Conservation (phyloP, 2,888 invertebrate species). For the Ochropacha duplaris region DNA sequence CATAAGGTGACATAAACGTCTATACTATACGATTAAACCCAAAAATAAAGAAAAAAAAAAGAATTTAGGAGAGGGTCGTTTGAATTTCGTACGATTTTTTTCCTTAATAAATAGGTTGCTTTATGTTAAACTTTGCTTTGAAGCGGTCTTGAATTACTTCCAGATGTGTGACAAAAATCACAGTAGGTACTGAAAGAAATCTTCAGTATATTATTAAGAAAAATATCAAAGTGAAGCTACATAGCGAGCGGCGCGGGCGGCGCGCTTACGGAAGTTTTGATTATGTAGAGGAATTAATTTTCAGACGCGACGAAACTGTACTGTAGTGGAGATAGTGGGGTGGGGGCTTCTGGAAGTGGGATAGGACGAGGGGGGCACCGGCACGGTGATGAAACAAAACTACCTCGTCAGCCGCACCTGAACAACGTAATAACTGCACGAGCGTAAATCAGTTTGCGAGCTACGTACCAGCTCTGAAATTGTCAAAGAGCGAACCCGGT, state of each 20-base stretch:
- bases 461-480: constrained; percentile 5
- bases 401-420: constrained; percentile 72
- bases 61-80: no score
- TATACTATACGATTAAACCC: no score
- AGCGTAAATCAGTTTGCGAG: constrained; percentile 65
- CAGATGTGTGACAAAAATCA: no score
- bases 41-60: no score
- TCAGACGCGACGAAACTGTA: constrained; percentile 78
- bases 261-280: constrained; percentile 74
- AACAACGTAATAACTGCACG: constrained; percentile 63
- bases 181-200: no score
- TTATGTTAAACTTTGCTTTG: no score
- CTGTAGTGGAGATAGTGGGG: constrained; percentile 50
- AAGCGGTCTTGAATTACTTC: no score
- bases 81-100: no score
- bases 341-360: constrained; percentile 21
- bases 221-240: constrained; percentile 63
- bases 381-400: constrained; percentile 63
- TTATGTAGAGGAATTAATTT: constrained; percentile 84
- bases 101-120: no score
- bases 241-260: constrained; percentile 36
- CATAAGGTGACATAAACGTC: no score
- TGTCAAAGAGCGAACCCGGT: constrained; percentile 7
- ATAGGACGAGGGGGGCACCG: constrained; percentile 25
- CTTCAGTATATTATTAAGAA: no score